phyloP scores from a whole-genome alignment of 2,888 invertebrate genomes.

The Oegoconia quadripuncta region DNA sequence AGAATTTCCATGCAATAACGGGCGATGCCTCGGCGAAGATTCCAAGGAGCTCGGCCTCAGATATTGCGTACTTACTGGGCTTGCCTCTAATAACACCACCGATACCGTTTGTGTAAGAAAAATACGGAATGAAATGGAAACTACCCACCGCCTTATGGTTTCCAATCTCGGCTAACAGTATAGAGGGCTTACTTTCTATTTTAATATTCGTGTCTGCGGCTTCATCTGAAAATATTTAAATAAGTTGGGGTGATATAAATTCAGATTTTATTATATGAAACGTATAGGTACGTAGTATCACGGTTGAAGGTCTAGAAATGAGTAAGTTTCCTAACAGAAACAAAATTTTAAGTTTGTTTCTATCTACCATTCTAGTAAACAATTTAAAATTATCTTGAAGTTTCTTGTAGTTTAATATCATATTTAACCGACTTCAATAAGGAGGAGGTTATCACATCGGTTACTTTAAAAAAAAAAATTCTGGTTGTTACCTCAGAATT shows the following conservation, averaged over 20 bases:
- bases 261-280: background rate
- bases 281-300: too few species aligned
- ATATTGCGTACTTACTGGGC: conserved; percentile 76
- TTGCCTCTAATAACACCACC: conserved; percentile 72
- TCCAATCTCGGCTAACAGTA: conserved; percentile 59
- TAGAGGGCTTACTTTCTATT: conserved; percentile 38
- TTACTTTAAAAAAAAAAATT: too few species aligned
- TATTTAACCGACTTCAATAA: too few species aligned
- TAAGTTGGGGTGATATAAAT: background rate
- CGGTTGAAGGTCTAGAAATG: too few species aligned
- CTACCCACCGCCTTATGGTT: conserved; percentile 57
- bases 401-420: too few species aligned
- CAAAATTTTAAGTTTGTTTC: too few species aligned
- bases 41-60: conserved; percentile 50
- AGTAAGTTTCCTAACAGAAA: too few species aligned
- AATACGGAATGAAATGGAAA: conserved; percentile 71
- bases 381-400: too few species aligned
- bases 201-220: conserved; percentile 35
- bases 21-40: conserved; percentile 42
- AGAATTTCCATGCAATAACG: conserved; percentile 78
- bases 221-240: background rate
- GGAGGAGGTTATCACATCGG: too few species aligned
- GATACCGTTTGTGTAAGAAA: conserved; percentile 70
- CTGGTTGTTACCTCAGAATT: too few species aligned
- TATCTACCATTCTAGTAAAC: too few species aligned